Evolutionary conservation across 2,113 vertebrate genomes (phyloP), one percentile per base, ranked within the genome.

Genomic region (Trogon surrucura): DNA sequence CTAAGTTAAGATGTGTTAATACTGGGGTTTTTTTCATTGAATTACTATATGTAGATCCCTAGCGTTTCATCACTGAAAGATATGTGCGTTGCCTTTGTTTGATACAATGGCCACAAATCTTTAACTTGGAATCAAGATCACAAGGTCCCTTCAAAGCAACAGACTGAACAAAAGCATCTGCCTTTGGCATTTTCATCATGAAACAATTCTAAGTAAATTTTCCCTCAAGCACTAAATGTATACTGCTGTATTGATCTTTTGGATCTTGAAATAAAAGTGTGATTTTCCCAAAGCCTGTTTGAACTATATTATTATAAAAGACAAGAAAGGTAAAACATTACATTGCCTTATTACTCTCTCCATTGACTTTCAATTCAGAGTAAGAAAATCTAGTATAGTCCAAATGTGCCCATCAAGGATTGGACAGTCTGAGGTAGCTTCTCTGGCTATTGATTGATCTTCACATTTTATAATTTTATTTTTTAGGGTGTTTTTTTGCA

Each of bases 211-310:
- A 70, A 89, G 86, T 95, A 92, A 81, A 77, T 92, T 97, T 95
- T 91, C 95, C 96, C 91, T 94, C 71, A 65, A 96, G 96, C 91
- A 79, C 84, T 93, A 79, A 93, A 88, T 60, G 89, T 85, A 97
- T 88, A 92, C 50, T 77, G 66, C 53, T 92, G 85, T 93, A 97
- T 85, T 94, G 95, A 97, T 98, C 95, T 96, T 80, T 60, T 64
- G 93, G 69, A 92, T 88, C 88, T 88, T 80, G 88, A 96, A 97
- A 97, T 95, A 92, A 96, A 96, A 90, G 56, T 44, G 19, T 82
- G 74, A 90, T 94, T 95, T 96, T 94, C 88, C 86, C 80, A 92
- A 96, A 96, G 92, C 73, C 83, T 84, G 29, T 81, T 91, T 86
- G 88, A 96, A 96, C 86, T 62, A 67, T 95, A 91, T 90, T 84